These are phyloP conservation scores for Eupithecia inturbata DNA, from an alignment of 2,888 invertebrate species.

Conservation along the genomic window DNA sequence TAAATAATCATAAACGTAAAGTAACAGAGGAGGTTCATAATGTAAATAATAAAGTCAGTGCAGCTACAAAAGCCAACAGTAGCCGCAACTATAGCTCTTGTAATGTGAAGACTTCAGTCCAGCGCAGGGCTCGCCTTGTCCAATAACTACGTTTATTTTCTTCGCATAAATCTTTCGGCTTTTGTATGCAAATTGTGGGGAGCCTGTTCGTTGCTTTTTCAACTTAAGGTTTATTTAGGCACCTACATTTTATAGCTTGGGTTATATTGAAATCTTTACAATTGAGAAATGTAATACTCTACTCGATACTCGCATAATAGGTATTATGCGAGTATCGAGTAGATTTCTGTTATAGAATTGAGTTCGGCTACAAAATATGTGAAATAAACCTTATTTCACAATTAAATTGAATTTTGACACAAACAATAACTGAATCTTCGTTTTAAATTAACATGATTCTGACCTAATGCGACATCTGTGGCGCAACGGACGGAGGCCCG, in stretches of 20 bases:
- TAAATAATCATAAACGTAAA: slow-evolving; percentile 18
- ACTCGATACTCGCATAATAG: too few relatives aligned
- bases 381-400: not conserved
- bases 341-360: not conserved
- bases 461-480: too few relatives aligned
- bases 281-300: slow-evolving; percentile 3
- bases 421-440: not conserved
- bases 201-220: slow-evolving; percentile 51
- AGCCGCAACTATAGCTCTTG: slow-evolving; percentile 39
- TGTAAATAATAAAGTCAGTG: slow-evolving; percentile 27
- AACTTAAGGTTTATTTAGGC: slow-evolving; percentile 17
- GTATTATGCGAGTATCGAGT: not conserved
- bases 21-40: slow-evolving; percentile 26
- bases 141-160: slow-evolving; percentile 67
- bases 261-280: slow-evolving; percentile 15
- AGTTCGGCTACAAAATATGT: not conserved
- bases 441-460: not conserved
- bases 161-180: slow-evolving; percentile 47
- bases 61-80: slow-evolving; percentile 38
- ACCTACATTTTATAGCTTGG: slow-evolving; percentile 13
- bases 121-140: slow-evolving; percentile 45
- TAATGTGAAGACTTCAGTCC: slow-evolving; percentile 37
- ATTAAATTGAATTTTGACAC: not conserved
- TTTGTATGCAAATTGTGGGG: slow-evolving; percentile 68
- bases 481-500: too few relatives aligned